Conservation (phyloP, 2,797 vertebrate genomes). For the Fistularia tabacaria region DNA sequence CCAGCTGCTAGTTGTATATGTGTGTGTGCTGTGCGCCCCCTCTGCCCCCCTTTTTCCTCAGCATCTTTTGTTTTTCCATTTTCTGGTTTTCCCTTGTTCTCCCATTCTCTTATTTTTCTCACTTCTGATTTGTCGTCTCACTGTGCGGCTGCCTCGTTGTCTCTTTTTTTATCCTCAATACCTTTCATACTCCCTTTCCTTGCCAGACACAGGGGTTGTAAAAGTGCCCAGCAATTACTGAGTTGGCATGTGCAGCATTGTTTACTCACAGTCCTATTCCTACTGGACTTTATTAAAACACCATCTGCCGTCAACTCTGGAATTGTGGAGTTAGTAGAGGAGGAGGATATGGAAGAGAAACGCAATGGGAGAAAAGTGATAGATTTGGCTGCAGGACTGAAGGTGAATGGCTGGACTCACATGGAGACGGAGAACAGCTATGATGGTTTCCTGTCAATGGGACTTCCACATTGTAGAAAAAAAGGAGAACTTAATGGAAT, state of each 20-base stretch:
- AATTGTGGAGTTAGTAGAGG: constrained; percentile 75
- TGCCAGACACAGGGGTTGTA: constrained; percentile 95
- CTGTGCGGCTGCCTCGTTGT: constrained; percentile 40
- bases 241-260: constrained; percentile 96
- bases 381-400: constrained; percentile 59
- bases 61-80: constrained; percentile 35
- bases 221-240: constrained; percentile 99
- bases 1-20: constrained; percentile 78
- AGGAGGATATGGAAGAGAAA: constrained; percentile 61
- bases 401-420: constrained; percentile 62
- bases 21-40: constrained; percentile 39
- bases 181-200: constrained; percentile 70
- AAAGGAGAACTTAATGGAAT: constrained; percentile 50
- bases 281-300: constrained; percentile 99
- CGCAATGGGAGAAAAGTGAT: constrained; percentile 52
- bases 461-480: constrained; percentile 47
- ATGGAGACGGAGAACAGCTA: constrained; percentile 56
- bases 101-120: constrained; percentile 43
- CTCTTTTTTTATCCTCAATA: constrained; percentile 72
- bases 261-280: constrained; percentile 99
- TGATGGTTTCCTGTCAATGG: constrained; percentile 56
- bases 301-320: constrained; percentile 97
- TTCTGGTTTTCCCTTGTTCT: constrained; percentile 36
- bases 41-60: constrained; percentile 23
- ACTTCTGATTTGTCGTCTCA: constrained; percentile 52